Evolutionary conservation across 2,888 invertebrate genomes (phyloP).

Genomic region (Molanna angustata): DNA sequence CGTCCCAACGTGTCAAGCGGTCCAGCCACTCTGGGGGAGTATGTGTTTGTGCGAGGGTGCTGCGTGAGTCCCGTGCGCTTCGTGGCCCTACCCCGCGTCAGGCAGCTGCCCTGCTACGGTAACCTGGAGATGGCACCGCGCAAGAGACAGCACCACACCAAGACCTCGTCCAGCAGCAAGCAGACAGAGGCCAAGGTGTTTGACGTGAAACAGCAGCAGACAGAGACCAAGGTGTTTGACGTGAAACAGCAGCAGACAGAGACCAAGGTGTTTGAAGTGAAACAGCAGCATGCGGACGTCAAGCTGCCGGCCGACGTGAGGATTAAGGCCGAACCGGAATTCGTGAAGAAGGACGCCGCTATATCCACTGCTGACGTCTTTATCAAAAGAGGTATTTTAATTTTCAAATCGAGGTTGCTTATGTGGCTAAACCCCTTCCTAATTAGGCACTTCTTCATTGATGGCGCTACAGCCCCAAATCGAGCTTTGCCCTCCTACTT

Average conservation of each 20-base stretch:
- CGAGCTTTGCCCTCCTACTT: no score
- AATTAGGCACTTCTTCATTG: no score
- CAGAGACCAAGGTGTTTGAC: neutral
- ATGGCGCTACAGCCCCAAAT: no score
- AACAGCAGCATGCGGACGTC: slow-evolving; percentile 1
- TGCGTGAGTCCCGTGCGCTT: slow-evolving; percentile 46
- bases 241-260: neutral
- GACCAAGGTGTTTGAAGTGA: slow-evolving; percentile 9
- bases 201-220: slow-evolving; percentile 14
- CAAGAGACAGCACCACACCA: slow-evolving; percentile 11
- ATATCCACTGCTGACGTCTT: neutral
- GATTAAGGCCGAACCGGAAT: slow-evolving; percentile 1
- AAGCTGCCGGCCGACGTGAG: neutral
- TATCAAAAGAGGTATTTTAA: slow-evolving; percentile 10
- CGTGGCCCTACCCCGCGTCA: slow-evolving; percentile 43
- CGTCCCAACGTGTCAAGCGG: slow-evolving; percentile 49
- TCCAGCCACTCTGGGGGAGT: slow-evolving; percentile 39
- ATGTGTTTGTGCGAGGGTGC: slow-evolving; percentile 16
- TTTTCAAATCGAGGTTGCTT: no score
- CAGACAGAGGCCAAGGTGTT: slow-evolving; percentile 7
- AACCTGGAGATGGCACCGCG: slow-evolving; percentile 47
- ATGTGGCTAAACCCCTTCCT: no score
- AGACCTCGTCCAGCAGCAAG: neutral
- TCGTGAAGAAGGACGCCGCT: slow-evolving; percentile 5
- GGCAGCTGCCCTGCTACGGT: slow-evolving; percentile 51